Percentiles rank a stretch among this genome's conserved stretches.
Evolutionary conservation across 92 coral and sea anemone species (phyloP).

Genomic region (Meandrina meandrites): DNA sequence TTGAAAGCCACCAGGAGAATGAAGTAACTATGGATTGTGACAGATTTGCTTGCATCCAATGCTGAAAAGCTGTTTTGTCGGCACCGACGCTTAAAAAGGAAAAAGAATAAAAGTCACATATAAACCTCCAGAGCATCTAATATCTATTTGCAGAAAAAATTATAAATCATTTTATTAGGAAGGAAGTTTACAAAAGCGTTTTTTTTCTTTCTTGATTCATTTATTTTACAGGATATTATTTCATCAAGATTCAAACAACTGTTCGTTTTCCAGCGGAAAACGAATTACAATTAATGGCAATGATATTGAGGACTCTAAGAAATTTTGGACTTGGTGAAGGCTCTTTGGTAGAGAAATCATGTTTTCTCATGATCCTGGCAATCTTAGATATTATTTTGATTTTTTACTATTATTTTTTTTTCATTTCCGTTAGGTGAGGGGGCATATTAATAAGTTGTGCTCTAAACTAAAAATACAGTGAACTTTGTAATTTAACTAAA

Average conservation of each 20-base stretch:
- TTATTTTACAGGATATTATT: not conserved
- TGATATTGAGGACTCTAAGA: not conserved
- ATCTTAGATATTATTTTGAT: not conserved
- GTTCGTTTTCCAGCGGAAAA: not conserved
- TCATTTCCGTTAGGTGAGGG: constrained; percentile 15
- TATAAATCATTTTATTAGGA: not conserved
- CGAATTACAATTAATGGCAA: not conserved
- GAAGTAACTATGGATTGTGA: not conserved
- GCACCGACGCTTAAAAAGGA: not conserved
- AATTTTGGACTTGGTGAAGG: not conserved
- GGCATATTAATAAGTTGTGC: not conserved
- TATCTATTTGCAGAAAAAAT: not conserved
- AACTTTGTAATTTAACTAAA: not conserved
- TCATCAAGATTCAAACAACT: not conserved
- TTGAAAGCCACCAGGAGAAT: too few relatives aligned
- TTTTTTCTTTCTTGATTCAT: not conserved
- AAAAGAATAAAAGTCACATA: not conserved
- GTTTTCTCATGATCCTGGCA: not conserved
- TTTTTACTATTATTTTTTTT: not conserved
- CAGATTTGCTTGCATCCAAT: not conserved
- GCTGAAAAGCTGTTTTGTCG: not conserved
- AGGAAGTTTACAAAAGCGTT: not conserved
- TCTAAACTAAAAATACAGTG: not conserved
- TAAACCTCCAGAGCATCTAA: not conserved
- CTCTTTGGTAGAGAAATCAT: not conserved